Percentiles rank a stretch among this genome's conserved stretches.
Evolutionary conservation across 1,140 invertebrate genomes (phyloP).

Genomic region (Gonatopus flavifemur): DNA sequence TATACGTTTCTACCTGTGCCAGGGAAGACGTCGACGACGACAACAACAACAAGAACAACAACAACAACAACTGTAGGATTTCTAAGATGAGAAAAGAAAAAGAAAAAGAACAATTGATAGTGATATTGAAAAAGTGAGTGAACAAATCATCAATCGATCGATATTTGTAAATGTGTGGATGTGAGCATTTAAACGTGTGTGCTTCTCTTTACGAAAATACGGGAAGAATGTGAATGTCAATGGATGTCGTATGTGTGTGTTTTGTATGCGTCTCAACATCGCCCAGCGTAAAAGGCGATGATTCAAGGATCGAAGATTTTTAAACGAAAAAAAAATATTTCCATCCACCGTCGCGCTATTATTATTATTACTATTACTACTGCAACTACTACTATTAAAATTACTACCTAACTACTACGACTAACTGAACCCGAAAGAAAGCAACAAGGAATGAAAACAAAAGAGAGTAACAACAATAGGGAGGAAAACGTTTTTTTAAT

Average conservation of each 20-base stretch:
- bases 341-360: slow-evolving; percentile 53
- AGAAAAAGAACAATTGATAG: slow-evolving; percentile 23
- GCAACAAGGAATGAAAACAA: too few relatives aligned
- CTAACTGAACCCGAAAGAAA: too few relatives aligned
- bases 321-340: slow-evolving; percentile 49
- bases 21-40: background rate
- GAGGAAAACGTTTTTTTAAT: slow-evolving; percentile 35
- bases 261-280: too few relatives aligned
- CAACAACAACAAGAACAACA: background rate
- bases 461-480: too few relatives aligned
- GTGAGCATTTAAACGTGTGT: too few relatives aligned
- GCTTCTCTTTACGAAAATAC: slow-evolving; percentile 26
- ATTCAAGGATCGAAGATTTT: slow-evolving; percentile 29
- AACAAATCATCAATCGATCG: slow-evolving; percentile 29
- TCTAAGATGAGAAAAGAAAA: slow-evolving; percentile 26
- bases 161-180: slow-evolving; percentile 43
- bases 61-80: slow-evolving; percentile 25
- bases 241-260: too few relatives aligned
- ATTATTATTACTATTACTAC: too few relatives aligned
- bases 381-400: too few relatives aligned
- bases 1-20: too few relatives aligned
- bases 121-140: slow-evolving; percentile 32
- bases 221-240: too few relatives aligned
- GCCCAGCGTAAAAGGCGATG: too few relatives aligned
- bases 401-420: too few relatives aligned